Conservation (phyloP, 2,797 vertebrate species). For the Anabacerthia variegaticeps region DNA sequence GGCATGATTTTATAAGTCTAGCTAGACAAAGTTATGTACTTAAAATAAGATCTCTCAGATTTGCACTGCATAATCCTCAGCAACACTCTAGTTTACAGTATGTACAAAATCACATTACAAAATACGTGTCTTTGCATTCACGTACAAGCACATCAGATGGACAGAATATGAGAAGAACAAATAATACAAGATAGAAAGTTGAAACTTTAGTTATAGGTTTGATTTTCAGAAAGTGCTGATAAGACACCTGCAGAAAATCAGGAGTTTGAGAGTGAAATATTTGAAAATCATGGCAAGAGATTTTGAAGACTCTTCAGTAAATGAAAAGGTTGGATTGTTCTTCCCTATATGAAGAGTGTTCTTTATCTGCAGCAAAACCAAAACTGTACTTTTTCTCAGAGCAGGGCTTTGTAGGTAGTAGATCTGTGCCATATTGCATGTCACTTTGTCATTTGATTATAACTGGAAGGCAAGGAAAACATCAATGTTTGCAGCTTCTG, state of each 20-base stretch:
- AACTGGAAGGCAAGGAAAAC: conserved; percentile 19
- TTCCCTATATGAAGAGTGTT: neutral
- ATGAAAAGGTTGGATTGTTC: neutral
- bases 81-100: neutral
- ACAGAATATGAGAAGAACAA: neutral
- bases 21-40: neutral
- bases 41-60: neutral
- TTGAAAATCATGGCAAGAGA: neutral
- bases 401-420: neutral
- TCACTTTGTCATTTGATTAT: neutral
- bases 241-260: neutral
- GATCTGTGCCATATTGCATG: neutral
- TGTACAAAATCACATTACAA: neutral
- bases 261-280: neutral
- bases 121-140: neutral
- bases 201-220: neutral
- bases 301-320: neutral
- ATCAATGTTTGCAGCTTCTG: neutral
- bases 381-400: neutral
- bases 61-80: neutral
- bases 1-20: neutral
- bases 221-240: neutral
- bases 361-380: neutral
- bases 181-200: neutral
- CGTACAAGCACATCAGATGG: neutral